These are phyloP conservation scores for Cossypha heuglini DNA, from an alignment of 2,797 vertebrate species.

Conservation along the genomic window DNA sequence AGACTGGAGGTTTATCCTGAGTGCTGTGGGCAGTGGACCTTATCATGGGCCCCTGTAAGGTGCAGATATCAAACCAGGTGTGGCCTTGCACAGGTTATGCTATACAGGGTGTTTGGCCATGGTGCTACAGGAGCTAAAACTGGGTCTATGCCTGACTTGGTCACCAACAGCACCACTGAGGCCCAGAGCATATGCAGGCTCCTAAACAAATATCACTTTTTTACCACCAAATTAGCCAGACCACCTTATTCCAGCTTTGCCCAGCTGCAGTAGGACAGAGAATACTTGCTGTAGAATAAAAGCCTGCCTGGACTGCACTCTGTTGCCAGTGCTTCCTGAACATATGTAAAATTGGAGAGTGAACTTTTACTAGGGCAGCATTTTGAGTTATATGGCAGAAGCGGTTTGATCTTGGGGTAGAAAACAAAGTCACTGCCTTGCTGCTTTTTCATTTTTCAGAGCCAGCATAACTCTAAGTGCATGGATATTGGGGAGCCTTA, in stretches of 20 bases:
- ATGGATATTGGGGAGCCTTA: neutral
- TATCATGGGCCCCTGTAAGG: neutral
- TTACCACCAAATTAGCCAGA: neutral
- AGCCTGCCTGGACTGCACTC: rapidly evolving
- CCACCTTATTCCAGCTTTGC: neutral
- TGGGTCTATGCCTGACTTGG: neutral
- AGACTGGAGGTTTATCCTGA: neutral
- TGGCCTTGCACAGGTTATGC: neutral
- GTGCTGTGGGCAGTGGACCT: neutral
- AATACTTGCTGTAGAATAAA: neutral
- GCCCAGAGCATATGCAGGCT: neutral
- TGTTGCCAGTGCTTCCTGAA: neutral
- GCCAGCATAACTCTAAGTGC: neutral
- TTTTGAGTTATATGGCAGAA: neutral
- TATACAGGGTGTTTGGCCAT: rapidly evolving
- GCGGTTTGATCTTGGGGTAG: neutral
- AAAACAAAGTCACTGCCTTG: neutral
- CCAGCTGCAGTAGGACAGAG: neutral
- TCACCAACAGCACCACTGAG: neutral
- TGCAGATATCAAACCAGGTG: neutral
- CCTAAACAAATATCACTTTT: neutral
- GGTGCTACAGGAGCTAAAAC: neutral
- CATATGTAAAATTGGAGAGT: rapidly evolving
- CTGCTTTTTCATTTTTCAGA: neutral
- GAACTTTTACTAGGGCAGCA: rapidly evolving